phyloP scores from a whole-genome alignment of 1,140 invertebrate species.

The Brachionus rotundiformis region DNA sequence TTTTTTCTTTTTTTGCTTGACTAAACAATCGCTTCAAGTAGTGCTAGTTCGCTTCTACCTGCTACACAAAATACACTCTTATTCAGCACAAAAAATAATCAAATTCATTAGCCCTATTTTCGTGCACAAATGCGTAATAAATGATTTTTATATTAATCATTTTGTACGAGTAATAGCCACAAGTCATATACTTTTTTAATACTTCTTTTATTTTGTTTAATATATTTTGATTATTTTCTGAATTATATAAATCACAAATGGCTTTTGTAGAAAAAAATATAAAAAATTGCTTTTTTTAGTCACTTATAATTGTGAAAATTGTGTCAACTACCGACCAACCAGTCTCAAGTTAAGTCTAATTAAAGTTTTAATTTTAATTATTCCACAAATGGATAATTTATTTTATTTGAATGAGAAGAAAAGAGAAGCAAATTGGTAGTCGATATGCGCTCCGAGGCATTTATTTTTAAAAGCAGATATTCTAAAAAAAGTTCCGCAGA shows the following conservation, averaged over 20 bases:
- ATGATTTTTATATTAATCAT: slow-evolving; percentile 1
- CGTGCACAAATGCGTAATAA: background rate
- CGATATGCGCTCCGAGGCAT: background rate
- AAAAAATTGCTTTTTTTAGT: background rate
- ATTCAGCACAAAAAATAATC: background rate
- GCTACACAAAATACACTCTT: background rate
- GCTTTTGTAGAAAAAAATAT: background rate
- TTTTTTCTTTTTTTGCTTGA: background rate
- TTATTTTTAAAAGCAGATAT: background rate
- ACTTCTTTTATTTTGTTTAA: background rate
- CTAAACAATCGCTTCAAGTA: background rate
- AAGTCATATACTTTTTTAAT: background rate
- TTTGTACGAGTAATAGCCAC: background rate
- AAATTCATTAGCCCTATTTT: background rate
- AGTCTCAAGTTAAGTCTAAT: background rate
- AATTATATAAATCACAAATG: slow-evolving; percentile 13
- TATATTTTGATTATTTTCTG: background rate
- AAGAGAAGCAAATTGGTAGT: too few species aligned
- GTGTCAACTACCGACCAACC: slow-evolving; percentile 8
- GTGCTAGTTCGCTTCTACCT: background rate
- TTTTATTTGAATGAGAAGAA: background rate
- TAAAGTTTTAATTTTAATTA: background rate
- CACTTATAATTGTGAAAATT: background rate
- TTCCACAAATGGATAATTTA: background rate
- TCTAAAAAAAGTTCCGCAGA: background rate